Evolutionary conservation across 2,888 invertebrate genomes (phyloP).

Genomic region (Lepidocyrtinus sp.): DNA sequence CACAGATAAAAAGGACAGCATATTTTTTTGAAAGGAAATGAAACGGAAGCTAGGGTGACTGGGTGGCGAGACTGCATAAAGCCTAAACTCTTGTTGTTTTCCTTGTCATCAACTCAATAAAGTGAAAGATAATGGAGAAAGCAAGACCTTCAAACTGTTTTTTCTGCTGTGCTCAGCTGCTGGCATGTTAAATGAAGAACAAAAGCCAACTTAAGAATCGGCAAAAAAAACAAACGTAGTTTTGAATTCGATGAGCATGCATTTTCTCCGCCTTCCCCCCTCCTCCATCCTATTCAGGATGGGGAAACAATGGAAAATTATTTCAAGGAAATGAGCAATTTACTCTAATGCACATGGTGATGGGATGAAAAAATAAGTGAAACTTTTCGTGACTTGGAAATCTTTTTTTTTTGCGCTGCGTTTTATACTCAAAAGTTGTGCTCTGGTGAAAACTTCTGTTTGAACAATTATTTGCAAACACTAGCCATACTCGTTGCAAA

Average conservation of each 20-base stretch:
- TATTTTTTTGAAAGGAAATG: slow-evolving; percentile 10
- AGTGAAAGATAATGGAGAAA: slow-evolving; percentile 5
- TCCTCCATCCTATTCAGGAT: not conserved
- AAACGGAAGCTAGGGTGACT: not conserved
- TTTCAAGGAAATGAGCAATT: slow-evolving; percentile 19
- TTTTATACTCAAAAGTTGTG: not conserved
- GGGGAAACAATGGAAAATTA: not conserved
- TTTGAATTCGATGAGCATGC: slow-evolving; percentile 12
- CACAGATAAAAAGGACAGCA: slow-evolving; percentile 13
- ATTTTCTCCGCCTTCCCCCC: not conserved
- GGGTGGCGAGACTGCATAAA: not conserved
- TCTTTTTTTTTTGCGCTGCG: too few relatives aligned
- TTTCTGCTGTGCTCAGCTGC: not conserved
- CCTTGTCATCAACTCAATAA: slow-evolving; percentile 1
- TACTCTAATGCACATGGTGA: slow-evolving; percentile 5
- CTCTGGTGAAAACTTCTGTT: not conserved
- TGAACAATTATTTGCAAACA: not conserved
- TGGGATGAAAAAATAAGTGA: too few relatives aligned
- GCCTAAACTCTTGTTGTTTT: not conserved
- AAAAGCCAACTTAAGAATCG: not conserved
- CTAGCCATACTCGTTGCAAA: not conserved
- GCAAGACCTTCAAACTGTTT: not conserved
- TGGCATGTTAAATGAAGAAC: not conserved
- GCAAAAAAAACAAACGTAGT: not conserved
- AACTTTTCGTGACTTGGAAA: slow-evolving; percentile 1